phyloP scores from a whole-genome alignment of 2,113 vertebrate genomes.

The Bubalus kerabau region DNA sequence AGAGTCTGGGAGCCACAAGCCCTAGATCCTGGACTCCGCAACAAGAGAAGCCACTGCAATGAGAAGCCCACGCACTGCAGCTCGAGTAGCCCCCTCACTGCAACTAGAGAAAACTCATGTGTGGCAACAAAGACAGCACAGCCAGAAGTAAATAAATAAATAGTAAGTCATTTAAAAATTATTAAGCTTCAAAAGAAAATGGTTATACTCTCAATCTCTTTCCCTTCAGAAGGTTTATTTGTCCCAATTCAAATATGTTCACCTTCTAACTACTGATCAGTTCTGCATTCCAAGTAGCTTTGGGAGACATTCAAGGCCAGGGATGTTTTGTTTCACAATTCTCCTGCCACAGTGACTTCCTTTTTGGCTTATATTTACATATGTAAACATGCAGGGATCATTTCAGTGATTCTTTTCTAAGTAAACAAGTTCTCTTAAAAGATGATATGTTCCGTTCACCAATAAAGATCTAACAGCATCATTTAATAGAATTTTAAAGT shows the following conservation, averaged over 20 bases:
- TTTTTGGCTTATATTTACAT: not conserved
- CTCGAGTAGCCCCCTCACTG: not conserved
- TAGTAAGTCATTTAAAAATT: not conserved
- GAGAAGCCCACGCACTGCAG: accelerated
- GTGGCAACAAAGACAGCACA: not conserved
- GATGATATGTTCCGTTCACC: not conserved
- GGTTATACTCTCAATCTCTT: not conserved
- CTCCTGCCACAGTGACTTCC: not conserved
- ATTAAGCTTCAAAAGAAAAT: not conserved
- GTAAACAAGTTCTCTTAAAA: not conserved
- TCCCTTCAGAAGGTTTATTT: not conserved
- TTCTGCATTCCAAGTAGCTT: not conserved
- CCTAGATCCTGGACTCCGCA: not conserved
- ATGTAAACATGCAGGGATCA: not conserved
- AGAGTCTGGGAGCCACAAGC: not conserved
- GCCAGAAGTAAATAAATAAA: not conserved
- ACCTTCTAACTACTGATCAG: not conserved
- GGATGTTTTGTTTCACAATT: not conserved
- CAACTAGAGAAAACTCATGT: not conserved
- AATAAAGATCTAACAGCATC: not conserved
- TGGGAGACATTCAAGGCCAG: not conserved
- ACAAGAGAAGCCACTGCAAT: not conserved
- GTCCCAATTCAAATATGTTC: not conserved
- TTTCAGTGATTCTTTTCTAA: not conserved
- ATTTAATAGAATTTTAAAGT: not conserved